Evolutionary conservation across 2,888 invertebrate species (phyloP).

Genomic region (Ichneumon xanthorius): DNA sequence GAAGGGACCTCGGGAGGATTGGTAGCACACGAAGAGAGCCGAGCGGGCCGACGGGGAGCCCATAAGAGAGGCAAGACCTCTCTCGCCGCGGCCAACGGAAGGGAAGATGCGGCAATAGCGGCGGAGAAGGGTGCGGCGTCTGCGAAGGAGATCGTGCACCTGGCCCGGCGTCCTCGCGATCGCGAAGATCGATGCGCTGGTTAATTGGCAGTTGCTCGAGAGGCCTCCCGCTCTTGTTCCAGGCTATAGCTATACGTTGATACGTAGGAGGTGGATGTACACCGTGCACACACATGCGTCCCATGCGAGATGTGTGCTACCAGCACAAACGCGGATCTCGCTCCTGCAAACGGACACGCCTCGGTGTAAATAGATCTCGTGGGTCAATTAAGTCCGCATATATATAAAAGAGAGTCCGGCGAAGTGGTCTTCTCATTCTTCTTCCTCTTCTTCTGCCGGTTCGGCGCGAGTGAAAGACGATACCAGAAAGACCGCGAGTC

Average conservation of each 20-base stretch:
- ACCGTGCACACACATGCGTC: neutral
- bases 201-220: constrained; percentile 77
- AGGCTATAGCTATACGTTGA: constrained; percentile 2
- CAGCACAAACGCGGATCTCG: constrained; percentile 42
- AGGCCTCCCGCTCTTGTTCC: constrained; percentile 43
- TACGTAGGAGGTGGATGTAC: constrained; percentile 28
- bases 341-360: constrained; percentile 62
- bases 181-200: constrained; percentile 76
- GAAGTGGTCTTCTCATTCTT: neutral
- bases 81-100: constrained; percentile 14
- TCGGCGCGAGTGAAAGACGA: constrained; percentile 37
- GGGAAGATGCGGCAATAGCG: constrained; percentile 47
- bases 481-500: constrained; percentile 65
- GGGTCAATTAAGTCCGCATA: constrained; percentile 77
- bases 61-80: constrained; percentile 12
- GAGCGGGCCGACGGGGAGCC: neutral
- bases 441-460: neutral
- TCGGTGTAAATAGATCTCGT: constrained; percentile 77
- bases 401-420: constrained; percentile 43
- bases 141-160: constrained; percentile 68
- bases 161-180: constrained; percentile 68
- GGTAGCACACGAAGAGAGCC: constrained; percentile 25
- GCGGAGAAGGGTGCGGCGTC: constrained; percentile 65
- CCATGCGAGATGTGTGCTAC: constrained; percentile 46
- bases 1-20: constrained; percentile 11